Base-by-base conservation (phyloP, 2,888 invertebrate genomes). In the Ormyrus pomaceus region DNA sequence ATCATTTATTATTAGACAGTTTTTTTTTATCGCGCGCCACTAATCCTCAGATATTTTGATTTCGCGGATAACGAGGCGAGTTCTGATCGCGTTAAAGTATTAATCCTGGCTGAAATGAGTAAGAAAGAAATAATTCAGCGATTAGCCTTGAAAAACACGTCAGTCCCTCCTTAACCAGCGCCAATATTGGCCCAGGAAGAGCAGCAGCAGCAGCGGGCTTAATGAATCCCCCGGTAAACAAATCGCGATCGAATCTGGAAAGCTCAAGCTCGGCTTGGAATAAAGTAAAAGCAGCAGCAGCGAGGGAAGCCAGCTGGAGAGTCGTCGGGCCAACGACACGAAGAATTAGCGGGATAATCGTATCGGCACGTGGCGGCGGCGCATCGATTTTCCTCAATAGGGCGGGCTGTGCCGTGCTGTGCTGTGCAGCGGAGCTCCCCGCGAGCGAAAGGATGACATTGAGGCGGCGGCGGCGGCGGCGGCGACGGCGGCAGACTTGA, bases 401-500 rank as follows among this genome's bases (percentile, higher is more conserved):
- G 77, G 69, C 70, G 77, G 69, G 10, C n/a, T 64, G 11, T 69
- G 34, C 34, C 4, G 34, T 34, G 34, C 34, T 2, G 55, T 64
- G 56, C 70, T 50, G 48, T 59, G 48, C 56, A 59, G 73, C 59
- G 46, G 48, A 7, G 61, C 7, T 58, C 13, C 13, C n/a, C 51
- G n/a, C 61, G 46, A 13, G 56, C 34, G 13, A 66, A 48, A 55
- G 51, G 71, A 71, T 71, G 71, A 66, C 79, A 75, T 80, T 76
- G 79, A 74, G 53, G 58, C 51, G 58, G 48, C 45, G 53, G 19
- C 53, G 46, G 45, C 34, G n/a, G 48, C 13, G 55, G 46, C 51
- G 79, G 75, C 34, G 34, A 34, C 34, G 34, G 34, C 34, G 34
- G 34, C 34, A 34, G 64, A 79, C 84, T 85, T 87, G 89, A 89